Percentiles rank a stretch among this genome's conserved stretches.
phyloP scores from a whole-genome alignment of 2,113 vertebrate genomes.

The Catagonus wagneri region DNA sequence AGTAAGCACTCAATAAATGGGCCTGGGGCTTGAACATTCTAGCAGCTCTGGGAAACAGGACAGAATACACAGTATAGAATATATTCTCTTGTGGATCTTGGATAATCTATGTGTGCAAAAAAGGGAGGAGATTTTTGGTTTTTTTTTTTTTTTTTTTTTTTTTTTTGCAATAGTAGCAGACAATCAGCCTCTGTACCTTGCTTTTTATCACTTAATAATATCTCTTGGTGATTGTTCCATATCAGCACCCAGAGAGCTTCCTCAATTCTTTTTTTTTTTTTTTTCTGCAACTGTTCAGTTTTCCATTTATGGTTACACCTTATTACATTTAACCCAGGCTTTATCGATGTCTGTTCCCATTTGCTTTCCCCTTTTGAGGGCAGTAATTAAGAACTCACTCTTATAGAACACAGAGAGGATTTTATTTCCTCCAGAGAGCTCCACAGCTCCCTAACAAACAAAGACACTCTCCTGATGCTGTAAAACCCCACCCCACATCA shows the following conservation, averaged over 20 bases:
- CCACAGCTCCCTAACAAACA: not conserved
- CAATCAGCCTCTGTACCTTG: not conserved
- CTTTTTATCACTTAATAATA: conserved; percentile 30
- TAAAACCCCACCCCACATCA: not conserved
- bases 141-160: not conserved
- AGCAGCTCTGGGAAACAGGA: not conserved
- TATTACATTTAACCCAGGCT: conserved; percentile 39
- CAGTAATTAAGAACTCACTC: not conserved
- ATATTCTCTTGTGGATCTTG: not conserved
- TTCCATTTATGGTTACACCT: conserved; percentile 11
- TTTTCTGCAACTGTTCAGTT: conserved; percentile 59
- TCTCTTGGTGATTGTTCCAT: conserved; percentile 62
- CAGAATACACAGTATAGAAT: not conserved
- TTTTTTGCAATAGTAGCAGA: not conserved
- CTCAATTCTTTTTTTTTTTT: conserved; percentile 52
- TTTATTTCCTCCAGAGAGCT: not conserved
- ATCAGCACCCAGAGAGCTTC: conserved; percentile 54
- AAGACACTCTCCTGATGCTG: not conserved
- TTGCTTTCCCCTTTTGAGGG: conserved; percentile 17
- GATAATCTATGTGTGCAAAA: not conserved
- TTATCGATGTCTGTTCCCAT: not conserved
- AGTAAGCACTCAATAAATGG: not conserved
- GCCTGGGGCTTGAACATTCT: not conserved
- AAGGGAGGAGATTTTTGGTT: not conserved
- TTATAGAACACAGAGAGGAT: not conserved